Base-by-base conservation (phyloP, 2,113 vertebrate species). In the Plestiodon gilberti region DNA sequence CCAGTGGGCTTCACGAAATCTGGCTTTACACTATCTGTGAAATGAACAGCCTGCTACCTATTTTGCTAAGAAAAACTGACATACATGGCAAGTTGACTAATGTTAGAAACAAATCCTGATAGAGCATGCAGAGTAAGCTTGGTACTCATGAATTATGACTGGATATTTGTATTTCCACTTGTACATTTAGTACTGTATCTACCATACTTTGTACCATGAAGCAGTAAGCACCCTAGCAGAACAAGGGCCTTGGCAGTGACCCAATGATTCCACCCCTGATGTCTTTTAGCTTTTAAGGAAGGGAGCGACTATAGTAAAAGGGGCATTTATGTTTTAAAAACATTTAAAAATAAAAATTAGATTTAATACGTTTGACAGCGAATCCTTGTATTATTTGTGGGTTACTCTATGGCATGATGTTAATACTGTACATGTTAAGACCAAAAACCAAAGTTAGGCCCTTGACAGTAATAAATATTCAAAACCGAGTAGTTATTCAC, bases 281-380 rank as follows among this genome's bases (percentile, higher is more conserved):
- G 33, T 22, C 7, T 70, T 70, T 70, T 30, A 70, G 67, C 13
- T 33, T 70, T 33, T 57, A 17, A 14, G 17, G 11, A 67, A 67
- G 65, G 3, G 23, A 67, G n/a, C 33, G 2, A 17, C 8, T 70
- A 17, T 70, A 70, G n/a, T 10, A 69, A 69, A 69, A 69, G 1
- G 30, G 9, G 2, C 10, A 13, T 69, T 15, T n/a, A 69, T 70
- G n/a, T 1, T 15, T 70, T 70, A 70, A 33, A 70, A 33, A n/a
- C n/a, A 70, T 70, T 70, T 35, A 13, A 69, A 69, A 69, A 69
- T n/a, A 89, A 84, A 82, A 14, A 74, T 2, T 70, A 94, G 75
- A 70, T 22, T 2, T 83, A 81, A 87, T 59, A 74, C 82, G 84
- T 9, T 38, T 83, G 73, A 78, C 35, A 90, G 82, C 40, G 30